Conservation (phyloP, 2,888 invertebrate species). For the Erynnis tages region DNA sequence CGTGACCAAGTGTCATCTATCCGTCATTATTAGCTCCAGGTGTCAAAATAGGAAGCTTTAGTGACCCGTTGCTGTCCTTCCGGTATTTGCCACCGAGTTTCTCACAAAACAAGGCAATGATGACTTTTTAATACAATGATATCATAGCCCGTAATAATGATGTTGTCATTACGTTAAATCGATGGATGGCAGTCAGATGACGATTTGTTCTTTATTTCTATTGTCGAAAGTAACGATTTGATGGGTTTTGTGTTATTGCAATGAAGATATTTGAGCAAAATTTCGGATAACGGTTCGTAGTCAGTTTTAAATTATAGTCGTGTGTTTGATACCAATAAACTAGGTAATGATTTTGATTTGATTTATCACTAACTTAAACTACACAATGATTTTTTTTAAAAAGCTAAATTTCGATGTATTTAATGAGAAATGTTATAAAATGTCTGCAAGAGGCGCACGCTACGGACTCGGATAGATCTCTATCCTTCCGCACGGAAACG, state of each 20-base stretch:
- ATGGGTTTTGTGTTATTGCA: too few relatives aligned
- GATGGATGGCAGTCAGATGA: slow-evolving; percentile 37
- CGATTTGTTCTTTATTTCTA: slow-evolving; percentile 5
- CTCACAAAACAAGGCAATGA: slow-evolving; percentile 44
- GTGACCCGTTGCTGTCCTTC: slow-evolving; percentile 47
- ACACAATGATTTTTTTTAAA: too few relatives aligned
- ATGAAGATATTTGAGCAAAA: too few relatives aligned
- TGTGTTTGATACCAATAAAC: too few relatives aligned
- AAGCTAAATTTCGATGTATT: too few relatives aligned
- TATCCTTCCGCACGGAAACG: too few relatives aligned
- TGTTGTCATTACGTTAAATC: slow-evolving; percentile 39
- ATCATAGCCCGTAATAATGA: slow-evolving; percentile 15
- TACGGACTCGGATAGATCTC: too few relatives aligned
- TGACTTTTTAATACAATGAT: slow-evolving; percentile 43
- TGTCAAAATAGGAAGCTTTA: slow-evolving; percentile 39
- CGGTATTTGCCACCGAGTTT: slow-evolving; percentile 36
- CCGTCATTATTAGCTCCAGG: slow-evolving; percentile 34
- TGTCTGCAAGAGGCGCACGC: too few relatives aligned
- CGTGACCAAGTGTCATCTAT: slow-evolving; percentile 15
- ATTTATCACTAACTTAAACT: too few relatives aligned
- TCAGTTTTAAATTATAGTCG: too few relatives aligned
- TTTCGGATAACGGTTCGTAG: too few relatives aligned
- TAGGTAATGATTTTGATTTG: too few relatives aligned
- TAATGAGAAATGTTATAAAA: background rate
- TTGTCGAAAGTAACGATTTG: background rate